phyloP scores from a whole-genome alignment of 2,113 vertebrate species.

The Nicator chloris region DNA sequence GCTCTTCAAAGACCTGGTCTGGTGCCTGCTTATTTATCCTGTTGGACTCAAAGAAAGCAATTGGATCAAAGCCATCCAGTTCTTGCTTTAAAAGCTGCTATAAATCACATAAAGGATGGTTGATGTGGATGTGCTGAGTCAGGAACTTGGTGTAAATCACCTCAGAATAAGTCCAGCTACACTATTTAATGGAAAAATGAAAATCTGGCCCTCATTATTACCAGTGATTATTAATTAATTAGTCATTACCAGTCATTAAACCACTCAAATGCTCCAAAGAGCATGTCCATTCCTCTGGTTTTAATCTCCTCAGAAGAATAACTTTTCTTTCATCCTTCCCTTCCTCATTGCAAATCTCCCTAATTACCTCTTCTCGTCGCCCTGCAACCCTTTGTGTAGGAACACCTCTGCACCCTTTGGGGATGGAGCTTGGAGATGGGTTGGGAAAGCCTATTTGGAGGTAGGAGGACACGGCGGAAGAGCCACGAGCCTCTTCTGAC shows the following conservation, averaged over 20 bases:
- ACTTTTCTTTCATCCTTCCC: neutral
- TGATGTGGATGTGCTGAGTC: neutral
- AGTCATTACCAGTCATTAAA: neutral
- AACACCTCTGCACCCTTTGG: neutral
- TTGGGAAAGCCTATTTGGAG: fast-evolving
- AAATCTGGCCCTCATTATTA: neutral
- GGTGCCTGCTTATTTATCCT: constrained; percentile 17
- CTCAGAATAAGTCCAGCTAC: neutral
- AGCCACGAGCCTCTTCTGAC: neutral
- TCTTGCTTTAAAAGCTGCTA: neutral
- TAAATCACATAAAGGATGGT: constrained; percentile 18
- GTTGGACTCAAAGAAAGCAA: constrained; percentile 1
- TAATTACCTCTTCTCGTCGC: neutral
- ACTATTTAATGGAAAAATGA: neutral
- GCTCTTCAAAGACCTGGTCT: neutral
- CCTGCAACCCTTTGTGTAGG: fast-evolving
- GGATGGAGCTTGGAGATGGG: neutral
- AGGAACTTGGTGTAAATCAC: constrained; percentile 8
- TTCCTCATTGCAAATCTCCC: neutral
- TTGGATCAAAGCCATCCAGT: neutral
- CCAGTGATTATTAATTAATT: neutral
- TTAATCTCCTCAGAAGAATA: neutral
- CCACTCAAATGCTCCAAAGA: neutral
- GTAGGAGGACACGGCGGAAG: neutral
- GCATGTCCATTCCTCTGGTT: neutral